Percentiles rank a stretch among this genome's conserved stretches.
phyloP scores from a whole-genome alignment of 2,113 vertebrate genomes.

The Larimichthys crocea region DNA sequence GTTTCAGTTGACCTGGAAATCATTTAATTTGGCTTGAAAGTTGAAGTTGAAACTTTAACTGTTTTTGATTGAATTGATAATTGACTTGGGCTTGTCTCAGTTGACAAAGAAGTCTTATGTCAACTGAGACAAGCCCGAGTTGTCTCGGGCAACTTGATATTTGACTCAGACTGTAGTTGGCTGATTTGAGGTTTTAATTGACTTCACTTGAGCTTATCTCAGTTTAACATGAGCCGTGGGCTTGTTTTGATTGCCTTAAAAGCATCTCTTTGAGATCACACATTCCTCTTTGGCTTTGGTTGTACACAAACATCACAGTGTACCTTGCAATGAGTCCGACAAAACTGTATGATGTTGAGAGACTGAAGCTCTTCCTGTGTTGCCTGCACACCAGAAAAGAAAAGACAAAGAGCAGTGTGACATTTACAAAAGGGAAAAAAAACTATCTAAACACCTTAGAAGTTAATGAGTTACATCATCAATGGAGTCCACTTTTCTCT shows the following conservation, averaged over 20 bases:
- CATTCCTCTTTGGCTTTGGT: no score
- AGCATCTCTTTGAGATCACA: no score
- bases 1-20: no score
- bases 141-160: neutral
- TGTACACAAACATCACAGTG: no score
- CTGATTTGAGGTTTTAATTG: neutral
- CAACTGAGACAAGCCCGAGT: no score
- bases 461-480: constrained; percentile 17
- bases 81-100: neutral
- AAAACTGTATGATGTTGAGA: no score
- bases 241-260: no score
- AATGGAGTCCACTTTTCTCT: neutral
- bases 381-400: neutral
- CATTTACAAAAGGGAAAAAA: neutral
- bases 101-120: no score
- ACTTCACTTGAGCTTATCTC: neutral
- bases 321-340: no score
- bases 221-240: neutral
- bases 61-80: neutral
- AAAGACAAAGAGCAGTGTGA: neutral
- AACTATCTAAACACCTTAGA: neutral
- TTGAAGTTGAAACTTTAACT: no score
- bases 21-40: no score
- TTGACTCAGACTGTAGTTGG: neutral
- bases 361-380: neutral